These are phyloP conservation scores for Rhodeus uyekii DNA, from an alignment of 2,797 vertebrate genomes.

Conservation along the genomic window DNA sequence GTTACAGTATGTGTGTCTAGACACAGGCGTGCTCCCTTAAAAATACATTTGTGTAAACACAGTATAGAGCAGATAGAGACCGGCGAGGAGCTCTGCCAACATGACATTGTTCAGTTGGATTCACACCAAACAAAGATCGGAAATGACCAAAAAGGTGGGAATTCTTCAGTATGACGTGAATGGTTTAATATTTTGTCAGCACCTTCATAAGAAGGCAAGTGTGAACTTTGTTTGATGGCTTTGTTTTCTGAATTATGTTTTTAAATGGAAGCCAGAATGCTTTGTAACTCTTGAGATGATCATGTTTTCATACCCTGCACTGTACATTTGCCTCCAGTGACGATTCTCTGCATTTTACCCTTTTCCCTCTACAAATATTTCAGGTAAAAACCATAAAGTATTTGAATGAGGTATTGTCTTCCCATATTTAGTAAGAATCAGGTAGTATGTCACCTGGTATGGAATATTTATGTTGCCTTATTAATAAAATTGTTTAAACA, in stretches of 20 bases:
- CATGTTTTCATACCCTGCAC: background rate
- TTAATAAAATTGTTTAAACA: conserved; percentile 64
- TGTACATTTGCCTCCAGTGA: background rate
- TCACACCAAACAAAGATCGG: background rate
- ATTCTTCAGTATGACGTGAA: background rate
- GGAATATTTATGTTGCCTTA: conserved; percentile 70
- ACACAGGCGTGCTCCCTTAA: background rate
- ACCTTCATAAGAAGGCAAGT: background rate
- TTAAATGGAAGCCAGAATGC: background rate
- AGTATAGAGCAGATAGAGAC: background rate
- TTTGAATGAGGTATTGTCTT: background rate
- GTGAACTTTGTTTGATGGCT: background rate
- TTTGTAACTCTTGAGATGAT: background rate
- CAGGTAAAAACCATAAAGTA: background rate
- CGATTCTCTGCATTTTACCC: background rate
- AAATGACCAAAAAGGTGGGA: background rate
- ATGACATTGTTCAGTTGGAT: background rate
- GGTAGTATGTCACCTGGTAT: conserved; percentile 39
- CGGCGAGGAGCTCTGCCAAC: background rate
- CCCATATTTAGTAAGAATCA: conserved; percentile 19
- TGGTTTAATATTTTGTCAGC: background rate
- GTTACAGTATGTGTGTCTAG: background rate
- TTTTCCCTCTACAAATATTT: background rate
- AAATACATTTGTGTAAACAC: background rate
- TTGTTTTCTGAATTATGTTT: background rate